A percentile compares a stretch with the other conserved stretches of the same genome.
Conservation (phyloP, 2,113 vertebrate genomes). For the Abramis brama region DNA sequence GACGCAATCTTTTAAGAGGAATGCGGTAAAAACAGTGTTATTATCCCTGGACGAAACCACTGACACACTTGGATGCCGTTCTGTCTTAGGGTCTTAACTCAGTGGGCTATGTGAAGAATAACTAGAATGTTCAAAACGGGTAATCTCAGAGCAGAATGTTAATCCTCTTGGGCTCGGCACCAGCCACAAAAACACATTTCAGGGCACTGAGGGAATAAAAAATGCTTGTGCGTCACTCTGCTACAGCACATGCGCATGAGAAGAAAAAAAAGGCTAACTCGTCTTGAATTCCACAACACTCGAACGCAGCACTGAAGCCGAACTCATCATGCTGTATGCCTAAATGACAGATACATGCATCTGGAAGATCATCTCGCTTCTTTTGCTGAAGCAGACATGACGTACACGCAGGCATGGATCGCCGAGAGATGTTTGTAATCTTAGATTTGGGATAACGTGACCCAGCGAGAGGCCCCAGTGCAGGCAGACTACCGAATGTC, state of each 20-base stretch:
- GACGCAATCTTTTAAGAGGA: constrained; percentile 34
- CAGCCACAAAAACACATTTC: constrained; percentile 61
- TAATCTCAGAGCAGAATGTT: constrained; percentile 64
- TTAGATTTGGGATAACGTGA: constrained; percentile 33
- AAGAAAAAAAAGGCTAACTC: background rate
- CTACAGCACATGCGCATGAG: constrained; percentile 13
- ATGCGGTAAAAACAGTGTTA: constrained; percentile 47
- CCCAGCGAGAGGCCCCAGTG: constrained; percentile 11
- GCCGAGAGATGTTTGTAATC: constrained; percentile 22
- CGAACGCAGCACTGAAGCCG: background rate
- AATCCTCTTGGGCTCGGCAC: constrained; percentile 62
- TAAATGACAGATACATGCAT: constrained; percentile 9
- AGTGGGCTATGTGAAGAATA: constrained; percentile 66
- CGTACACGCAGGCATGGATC: background rate
- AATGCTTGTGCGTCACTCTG: constrained; percentile 2
- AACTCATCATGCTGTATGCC: background rate
- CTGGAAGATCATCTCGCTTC: background rate
- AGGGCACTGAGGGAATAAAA: constrained; percentile 31
- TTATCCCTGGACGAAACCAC: constrained; percentile 46
- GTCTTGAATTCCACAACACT: constrained; percentile 4
- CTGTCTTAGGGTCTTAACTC: constrained; percentile 54
- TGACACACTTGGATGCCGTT: constrained; percentile 64
- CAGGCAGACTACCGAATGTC: background rate
- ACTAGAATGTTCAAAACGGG: constrained; percentile 66
- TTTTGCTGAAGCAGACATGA: background rate